Evolutionary conservation across 1,140 invertebrate genomes (phyloP).

Genomic region (Diplogasteroides magnus): DNA sequence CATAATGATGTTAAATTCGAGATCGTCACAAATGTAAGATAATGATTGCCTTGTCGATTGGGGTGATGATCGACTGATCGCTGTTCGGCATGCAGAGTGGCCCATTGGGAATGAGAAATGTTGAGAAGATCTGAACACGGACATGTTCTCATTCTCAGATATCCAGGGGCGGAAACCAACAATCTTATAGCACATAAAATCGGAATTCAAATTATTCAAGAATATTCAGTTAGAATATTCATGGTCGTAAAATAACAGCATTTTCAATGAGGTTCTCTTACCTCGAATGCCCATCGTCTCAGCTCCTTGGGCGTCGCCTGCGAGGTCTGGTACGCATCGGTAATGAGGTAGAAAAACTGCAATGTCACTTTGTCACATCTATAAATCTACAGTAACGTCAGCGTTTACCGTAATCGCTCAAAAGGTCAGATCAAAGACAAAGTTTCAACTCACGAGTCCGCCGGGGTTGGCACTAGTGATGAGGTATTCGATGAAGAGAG

Average conservation of each 20-base stretch:
- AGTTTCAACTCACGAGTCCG: conserved; percentile 55
- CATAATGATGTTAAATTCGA: no score
- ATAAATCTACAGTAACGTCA: no score
- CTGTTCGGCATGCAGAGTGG: conserved; percentile 64
- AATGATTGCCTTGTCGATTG: conserved; percentile 45
- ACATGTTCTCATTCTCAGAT: no score
- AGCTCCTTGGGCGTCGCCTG: conserved; percentile 71
- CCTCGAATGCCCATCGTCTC: conserved; percentile 93
- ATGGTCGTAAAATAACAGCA: no score
- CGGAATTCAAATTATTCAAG: no score
- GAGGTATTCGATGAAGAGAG: conserved; percentile 82
- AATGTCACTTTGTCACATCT: no score
- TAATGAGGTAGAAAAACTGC: conserved; percentile 79
- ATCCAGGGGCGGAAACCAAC: no score
- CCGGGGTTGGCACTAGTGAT: conserved; percentile 75
- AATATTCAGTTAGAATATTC: no score
- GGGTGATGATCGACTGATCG: conserved; percentile 46
- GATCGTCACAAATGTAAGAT: no score
- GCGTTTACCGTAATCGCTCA: no score
- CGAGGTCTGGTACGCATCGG: conserved; percentile 74
- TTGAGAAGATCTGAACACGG: conserved; percentile 91
- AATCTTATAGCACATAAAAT: no score
- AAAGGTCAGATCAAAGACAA: conserved; percentile 15
- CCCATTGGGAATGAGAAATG: conserved; percentile 82
- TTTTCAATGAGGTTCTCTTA: no score